phyloP scores from a whole-genome alignment of 2,888 invertebrate species.

The Drosophila nigricruria region DNA sequence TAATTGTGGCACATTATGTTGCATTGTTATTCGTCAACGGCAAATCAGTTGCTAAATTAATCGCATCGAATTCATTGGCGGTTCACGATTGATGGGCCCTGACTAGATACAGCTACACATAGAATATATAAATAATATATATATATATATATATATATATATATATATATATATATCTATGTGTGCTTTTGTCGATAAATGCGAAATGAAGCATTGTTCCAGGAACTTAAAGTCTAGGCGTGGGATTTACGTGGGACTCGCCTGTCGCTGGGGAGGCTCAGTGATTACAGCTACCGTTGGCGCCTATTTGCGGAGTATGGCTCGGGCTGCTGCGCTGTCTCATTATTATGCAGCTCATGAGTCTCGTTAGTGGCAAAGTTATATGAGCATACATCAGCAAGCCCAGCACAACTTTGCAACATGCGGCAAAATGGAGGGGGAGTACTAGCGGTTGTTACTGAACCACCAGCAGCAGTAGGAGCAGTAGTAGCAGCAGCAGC shows the following conservation, averaged over 20 bases:
- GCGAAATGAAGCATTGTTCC: conserved; percentile 57
- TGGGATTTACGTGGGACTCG: conserved; percentile 3
- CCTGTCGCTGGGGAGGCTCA: conserved; percentile 39
- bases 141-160: neutral
- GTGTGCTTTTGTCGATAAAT: conserved; percentile 40
- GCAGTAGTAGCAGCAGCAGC: no score
- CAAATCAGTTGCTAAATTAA: conserved; percentile 81
- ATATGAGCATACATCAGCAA: conserved; percentile 77
- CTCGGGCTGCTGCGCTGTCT: conserved; percentile 40
- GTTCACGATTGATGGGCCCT: conserved; percentile 63
- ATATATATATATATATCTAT: neutral
- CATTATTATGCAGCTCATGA: conserved; percentile 79
- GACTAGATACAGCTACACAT: conserved; percentile 30
- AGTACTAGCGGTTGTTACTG: neutral
- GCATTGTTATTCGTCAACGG: conserved; percentile 80
- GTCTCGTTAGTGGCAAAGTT: conserved; percentile 80
- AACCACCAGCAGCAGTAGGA: neutral
- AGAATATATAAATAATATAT: conserved; percentile 2
- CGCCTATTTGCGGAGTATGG: conserved; percentile 57
- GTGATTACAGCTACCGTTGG: conserved; percentile 60
- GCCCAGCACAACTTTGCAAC: conserved; percentile 74
- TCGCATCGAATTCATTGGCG: conserved; percentile 73
- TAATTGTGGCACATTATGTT: conserved; percentile 77
- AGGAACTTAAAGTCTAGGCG: conserved; percentile 1
- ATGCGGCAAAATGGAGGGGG: conserved; percentile 34